phyloP scores from a whole-genome alignment of 2,888 invertebrate genomes.

The Parascotia fuliginaria region DNA sequence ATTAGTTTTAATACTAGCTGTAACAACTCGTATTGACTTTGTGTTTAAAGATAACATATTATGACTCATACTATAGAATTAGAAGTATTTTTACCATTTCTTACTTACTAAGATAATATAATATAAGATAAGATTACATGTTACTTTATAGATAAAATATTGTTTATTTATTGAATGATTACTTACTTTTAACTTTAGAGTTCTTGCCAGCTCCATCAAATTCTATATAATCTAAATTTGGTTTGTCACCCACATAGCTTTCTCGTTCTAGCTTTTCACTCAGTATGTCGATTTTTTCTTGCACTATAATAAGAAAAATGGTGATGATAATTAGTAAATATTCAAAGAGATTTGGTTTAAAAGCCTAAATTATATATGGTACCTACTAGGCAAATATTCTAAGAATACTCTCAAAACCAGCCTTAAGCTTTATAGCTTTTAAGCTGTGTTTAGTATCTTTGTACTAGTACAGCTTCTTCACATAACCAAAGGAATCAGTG shows the following conservation, averaged over 20 bases:
- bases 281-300: slow-evolving; percentile 93
- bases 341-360: no score
- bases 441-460: no score
- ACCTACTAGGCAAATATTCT: no score
- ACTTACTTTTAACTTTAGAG: slow-evolving; percentile 89
- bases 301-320: slow-evolving; percentile 85
- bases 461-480: no score
- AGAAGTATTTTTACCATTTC: no score
- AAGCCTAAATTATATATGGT: no score
- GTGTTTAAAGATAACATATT: no score
- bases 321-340: not conserved
- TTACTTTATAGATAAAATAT: not conserved
- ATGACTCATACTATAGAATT: not conserved
- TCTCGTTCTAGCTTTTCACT: slow-evolving; percentile 93
- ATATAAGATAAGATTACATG: slow-evolving; percentile 2
- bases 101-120: not conserved
- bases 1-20: no score
- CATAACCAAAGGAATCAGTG: no score
- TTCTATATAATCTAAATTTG: slow-evolving; percentile 85
- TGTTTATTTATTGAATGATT: not conserved
- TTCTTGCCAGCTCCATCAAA: slow-evolving; percentile 84
- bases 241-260: slow-evolving; percentile 86
- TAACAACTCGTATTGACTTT: no score
- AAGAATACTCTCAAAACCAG: no score
- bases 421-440: no score